Evolutionary conservation across 2,888 invertebrate genomes (phyloP), one percentile per base, ranked within the genome.

Genomic region (Synergus umbraculus): DNA sequence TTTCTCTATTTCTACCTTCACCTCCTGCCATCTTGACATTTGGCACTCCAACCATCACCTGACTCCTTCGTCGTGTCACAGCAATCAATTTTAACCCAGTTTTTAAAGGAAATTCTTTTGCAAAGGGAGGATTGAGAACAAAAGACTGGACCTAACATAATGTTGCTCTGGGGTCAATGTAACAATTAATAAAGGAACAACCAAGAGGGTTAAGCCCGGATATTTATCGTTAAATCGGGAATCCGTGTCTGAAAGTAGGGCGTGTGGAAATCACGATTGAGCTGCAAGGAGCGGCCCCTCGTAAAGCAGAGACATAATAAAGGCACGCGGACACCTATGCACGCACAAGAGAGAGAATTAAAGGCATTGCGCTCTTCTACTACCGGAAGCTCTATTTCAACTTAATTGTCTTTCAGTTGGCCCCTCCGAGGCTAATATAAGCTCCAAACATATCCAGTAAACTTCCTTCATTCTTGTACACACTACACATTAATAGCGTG

Each of bases 371-470:
- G 79, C 49, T 78, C 79, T 85, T 80, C 83, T 85, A 85, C 88
- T 22, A 22, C 22, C 91, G 91, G 91, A 91, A 91, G 88, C 88
- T 90, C 90, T 91, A 91, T 91, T 90, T 91, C 90, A 91, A 87
- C 88, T 88, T 91, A 91, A 91, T 91, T 91, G 91, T 90, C 77
- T 76, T 65, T 77, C 69, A 78, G 54, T 69, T 79, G 79, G 73
- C 78, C 66, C 54, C 58, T 66, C 64, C 22, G 18, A 22, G 18
- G 60, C 15, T 69, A 44, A 69, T 44, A 54, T 15, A 29, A 13
- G 60, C 60, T 22, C 10, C 15, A 29, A 49, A 73, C 1, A 0
- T 10, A 49, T n/a, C 29, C 29, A 54, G 18, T 29, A 13, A 54
- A 15, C 44, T 44, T 12, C 43, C n/a, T 73, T 73, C 49, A 73